Evolutionary conservation across 2,797 vertebrate genomes (phyloP), one percentile per base, ranked within the genome.

Genomic region (Coregonus sp.): DNA sequence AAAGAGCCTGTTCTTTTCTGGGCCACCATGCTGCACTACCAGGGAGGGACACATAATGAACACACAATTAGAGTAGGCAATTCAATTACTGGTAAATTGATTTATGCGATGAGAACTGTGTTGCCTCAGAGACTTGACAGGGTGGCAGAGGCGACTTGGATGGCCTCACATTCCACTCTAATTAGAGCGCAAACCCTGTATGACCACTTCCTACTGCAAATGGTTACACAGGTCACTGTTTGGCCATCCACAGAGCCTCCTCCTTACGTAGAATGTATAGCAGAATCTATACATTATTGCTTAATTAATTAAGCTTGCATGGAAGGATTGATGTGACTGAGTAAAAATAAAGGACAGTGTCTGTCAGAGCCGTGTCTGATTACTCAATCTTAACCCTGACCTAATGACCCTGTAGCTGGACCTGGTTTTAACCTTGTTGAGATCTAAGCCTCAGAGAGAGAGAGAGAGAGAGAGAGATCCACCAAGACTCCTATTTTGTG

Each of bases 21-120:
- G 35, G 11, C 70, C 75, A 80, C 54, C n/a, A 63, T 89, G 88
- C 83, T 88, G 90, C 87, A 87, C 78, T 84, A 85, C 84, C 78
- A 29, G 85, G 85, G 84, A 75, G 78, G 85, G 84, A 73, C 79
- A 81, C 86, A 86, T 85, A 91, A 91, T 87, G 75, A 69, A 18
- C 77, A 80, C 84, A 82, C 83, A 83, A 11, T 47, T 89, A 79
- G 89, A 92, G 88, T 92, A 90, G 89, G 88, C 89, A 91, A 91
- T 92, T 91, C 91, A 92, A 90, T 89, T 83, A 86, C 40, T 84
- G 87, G 85, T 89, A 83, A 92, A 89, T 88, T 84, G 90, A 92
- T 86, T 80, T 73, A 74, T 75, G 73, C 81, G 77, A 50, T 35
- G 69, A 63, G 12, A 47, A 47, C 11, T 47, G 63, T 20, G 33